Base-by-base conservation (phyloP, 2,797 vertebrate species). In the Setipinna tenuifilis region DNA sequence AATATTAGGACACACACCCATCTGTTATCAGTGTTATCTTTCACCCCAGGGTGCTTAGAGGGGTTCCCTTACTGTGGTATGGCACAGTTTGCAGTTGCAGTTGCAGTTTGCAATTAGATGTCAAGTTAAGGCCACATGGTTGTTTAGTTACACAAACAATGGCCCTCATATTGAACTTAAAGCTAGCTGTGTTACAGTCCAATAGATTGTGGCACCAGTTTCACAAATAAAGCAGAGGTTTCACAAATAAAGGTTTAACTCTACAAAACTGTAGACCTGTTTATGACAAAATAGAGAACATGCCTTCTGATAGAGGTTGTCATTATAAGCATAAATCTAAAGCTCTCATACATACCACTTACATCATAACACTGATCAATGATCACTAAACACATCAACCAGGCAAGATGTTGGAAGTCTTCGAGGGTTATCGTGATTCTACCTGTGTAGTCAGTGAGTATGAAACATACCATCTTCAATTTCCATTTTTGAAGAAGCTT, bases 11-110 rank as follows among this genome's bases (percentile, higher is more conserved):
- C 71, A 44, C 35, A 35, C 71, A 78, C 71, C 71, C 71, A 78
- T 78, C 5, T 31, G 17, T 78, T 78, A 78, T 78, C 71, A 78
- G 19, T 21, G 5, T 44, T 78, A 78, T 78, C 71, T 78, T 35
- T 44, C 31, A 7, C 6, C 16, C 31, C 35, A 44, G 16, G 6
- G 35, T 41, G 16, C 19, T 7, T 19, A 41, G 16, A 44, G 71
- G 71, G 31, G 31, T 44, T 44, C 71, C 31, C 35, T 78, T 19
- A 21, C 17, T 78, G 16, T 44, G 4, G 17, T 17, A 19, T 71
- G 14, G 16, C 31, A 35, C 41, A 35, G 28, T 41, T 3, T 78
- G 16, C n/a, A n/a, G n/a, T n/a, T n/a, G n/a, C n/a, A n/a, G n/a
- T n/a, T 21, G 17, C 5, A 31, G 14, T 78, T 19, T 78, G 41